Base-by-base conservation (phyloP, 2,888 invertebrate genomes). In the Fragum whitleyi region DNA sequence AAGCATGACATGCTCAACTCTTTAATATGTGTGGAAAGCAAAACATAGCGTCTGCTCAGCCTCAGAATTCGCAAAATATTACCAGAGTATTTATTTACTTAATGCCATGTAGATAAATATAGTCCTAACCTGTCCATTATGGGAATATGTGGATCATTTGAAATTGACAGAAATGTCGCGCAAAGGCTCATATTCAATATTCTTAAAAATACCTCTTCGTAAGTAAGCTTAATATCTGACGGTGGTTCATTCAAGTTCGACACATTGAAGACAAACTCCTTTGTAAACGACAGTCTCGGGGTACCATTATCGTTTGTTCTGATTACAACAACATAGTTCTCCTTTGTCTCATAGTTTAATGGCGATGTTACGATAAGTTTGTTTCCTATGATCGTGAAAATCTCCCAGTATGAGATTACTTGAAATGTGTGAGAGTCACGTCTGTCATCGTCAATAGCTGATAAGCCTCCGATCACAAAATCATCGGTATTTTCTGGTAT, bases 171-270 rank as follows among this genome's bases (percentile, higher is more conserved):
- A n/a, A n/a, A n/a, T n/a, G n/a, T n/a, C n/a, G n/a, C n/a, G n/a
- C n/a, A n/a, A n/a, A n/a, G n/a, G n/a, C n/a, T n/a, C n/a, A n/a
- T n/a, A n/a, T n/a, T n/a, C n/a, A n/a, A n/a, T n/a, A n/a, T n/a
- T n/a, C n/a, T n/a, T n/a, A n/a, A 36, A 36, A 3, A 29, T 75
- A 90, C 90, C 83, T 89, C 85, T 55, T 53, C 62, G 16, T 82
- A 85, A 19, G 83, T 81, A 21, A 89, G 32, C 11, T 53, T 21
- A 23, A 89, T 88, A 5, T 84, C 71, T 2, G 76, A 69, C 14
- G 90, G 90, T 21, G 70, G 74, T 73, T 90, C 90, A 73, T 90
- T 89, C 14, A 86, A 68, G 73, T 90, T 75, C n/a, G n/a, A 39
- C 16, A 90, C 88, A 2, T 53, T 70, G 51, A 90, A 77, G 11